Evolutionary conservation across 2,797 vertebrate genomes (phyloP).

Genomic region (Momotus momota): DNA sequence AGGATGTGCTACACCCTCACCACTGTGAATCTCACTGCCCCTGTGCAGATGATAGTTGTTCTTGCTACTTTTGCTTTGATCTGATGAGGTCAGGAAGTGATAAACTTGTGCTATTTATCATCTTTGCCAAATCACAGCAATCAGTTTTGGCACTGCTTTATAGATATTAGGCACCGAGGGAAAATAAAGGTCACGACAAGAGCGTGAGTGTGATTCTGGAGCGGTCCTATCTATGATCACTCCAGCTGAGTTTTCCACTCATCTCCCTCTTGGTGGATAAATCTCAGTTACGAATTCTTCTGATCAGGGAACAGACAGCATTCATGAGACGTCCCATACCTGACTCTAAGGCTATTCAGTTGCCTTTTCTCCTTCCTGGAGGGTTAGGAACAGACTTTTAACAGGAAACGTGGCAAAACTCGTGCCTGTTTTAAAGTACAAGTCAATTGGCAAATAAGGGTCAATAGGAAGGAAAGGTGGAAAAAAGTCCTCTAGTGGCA

Average conservation of each 20-base stretch:
- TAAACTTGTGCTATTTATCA: not conserved
- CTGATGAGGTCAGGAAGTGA: not conserved
- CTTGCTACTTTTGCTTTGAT: not conserved
- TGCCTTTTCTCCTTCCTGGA: not conserved
- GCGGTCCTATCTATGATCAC: not conserved
- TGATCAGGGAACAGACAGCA: not conserved
- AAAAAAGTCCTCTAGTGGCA: not conserved
- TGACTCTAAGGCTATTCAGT: not conserved
- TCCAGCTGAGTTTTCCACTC: not conserved
- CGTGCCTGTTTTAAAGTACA: not conserved
- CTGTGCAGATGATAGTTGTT: not conserved
- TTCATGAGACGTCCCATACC: accelerated
- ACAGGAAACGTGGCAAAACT: not conserved
- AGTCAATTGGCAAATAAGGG: not conserved
- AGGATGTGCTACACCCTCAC: not conserved
- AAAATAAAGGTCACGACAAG: not conserved
- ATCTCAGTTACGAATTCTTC: not conserved
- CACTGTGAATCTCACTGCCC: not conserved
- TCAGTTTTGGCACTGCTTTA: not conserved
- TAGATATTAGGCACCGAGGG: not conserved
- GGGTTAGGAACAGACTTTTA: not conserved
- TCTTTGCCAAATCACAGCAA: not conserved
- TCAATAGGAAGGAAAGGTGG: not conserved
- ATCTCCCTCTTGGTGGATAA: not conserved
- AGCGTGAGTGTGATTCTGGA: not conserved